Percentiles rank a stretch among this genome's conserved stretches.
Evolutionary conservation across 2,113 vertebrate species (phyloP).

Genomic region (Hipposideros armiger): DNA sequence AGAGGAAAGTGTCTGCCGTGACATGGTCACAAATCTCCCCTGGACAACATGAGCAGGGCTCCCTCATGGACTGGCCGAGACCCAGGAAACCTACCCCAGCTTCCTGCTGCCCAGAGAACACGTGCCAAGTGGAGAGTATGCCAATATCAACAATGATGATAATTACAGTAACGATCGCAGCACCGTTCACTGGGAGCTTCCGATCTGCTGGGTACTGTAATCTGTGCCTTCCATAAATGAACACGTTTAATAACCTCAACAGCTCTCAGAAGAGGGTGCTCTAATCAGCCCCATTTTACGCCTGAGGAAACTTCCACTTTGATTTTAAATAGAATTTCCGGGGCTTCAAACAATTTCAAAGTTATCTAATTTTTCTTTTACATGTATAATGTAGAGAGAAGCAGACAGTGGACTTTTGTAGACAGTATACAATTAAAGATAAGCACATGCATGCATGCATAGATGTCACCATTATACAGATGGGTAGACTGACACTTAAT

Average conservation of each 20-base stretch:
- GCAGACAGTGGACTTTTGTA: not conserved
- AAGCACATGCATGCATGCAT: accelerated
- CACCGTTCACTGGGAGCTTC: not conserved
- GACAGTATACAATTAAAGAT: not conserved
- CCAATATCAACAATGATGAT: not conserved
- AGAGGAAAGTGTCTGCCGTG: not conserved
- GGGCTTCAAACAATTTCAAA: not conserved
- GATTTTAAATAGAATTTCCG: not conserved
- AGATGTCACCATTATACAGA: not conserved
- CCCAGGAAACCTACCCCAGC: not conserved
- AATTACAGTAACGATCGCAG: not conserved
- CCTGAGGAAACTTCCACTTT: not conserved
- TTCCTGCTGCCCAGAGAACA: not conserved
- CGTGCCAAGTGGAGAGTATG: accelerated
- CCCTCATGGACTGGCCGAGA: accelerated
- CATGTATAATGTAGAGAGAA: not conserved
- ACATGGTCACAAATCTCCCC: not conserved
- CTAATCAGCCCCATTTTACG: not conserved
- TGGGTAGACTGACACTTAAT: not conserved
- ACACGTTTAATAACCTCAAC: not conserved
- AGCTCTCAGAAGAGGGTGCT: not conserved
- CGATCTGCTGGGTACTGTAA: not conserved
- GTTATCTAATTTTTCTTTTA: not conserved
- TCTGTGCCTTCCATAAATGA: accelerated
- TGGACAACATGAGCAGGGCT: not conserved